Percentiles rank a stretch among this genome's conserved stretches.
Conservation (phyloP, 2,113 vertebrate genomes). For the Emydocephalus ijimae region DNA sequence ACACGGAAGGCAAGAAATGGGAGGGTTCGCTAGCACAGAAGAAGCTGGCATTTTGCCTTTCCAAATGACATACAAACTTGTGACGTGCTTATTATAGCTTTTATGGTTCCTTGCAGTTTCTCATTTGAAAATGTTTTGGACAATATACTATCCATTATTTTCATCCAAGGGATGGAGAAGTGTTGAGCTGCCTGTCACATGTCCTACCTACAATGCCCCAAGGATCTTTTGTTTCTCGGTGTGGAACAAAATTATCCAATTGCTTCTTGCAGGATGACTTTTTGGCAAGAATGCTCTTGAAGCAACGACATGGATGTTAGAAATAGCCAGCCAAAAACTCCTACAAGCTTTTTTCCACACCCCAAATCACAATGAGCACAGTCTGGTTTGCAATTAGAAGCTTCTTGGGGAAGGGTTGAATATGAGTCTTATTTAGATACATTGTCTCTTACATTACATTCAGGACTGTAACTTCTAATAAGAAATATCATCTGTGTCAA, state of each 20-base stretch:
- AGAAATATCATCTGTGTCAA: background rate
- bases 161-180: slow-evolving; percentile 24
- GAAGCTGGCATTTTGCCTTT: slow-evolving; percentile 16
- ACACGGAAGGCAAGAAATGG: background rate
- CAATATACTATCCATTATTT: slow-evolving; percentile 26
- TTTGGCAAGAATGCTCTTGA: background rate
- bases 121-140: background rate
- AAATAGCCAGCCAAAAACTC: background rate
- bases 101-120: slow-evolving; percentile 13
- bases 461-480: background rate
- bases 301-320: background rate
- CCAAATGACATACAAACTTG: slow-evolving; percentile 17
- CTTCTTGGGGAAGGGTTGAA: background rate
- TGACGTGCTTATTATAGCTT: background rate
- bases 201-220: slow-evolving; percentile 52
- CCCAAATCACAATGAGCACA: background rate
- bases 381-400: background rate
- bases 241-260: background rate
- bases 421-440: background rate
- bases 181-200: slow-evolving; percentile 44
- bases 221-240: slow-evolving; percentile 36
- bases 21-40: background rate
- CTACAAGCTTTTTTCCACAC: background rate
- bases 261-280: background rate
- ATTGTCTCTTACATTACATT: background rate